Percentiles rank a stretch among this genome's conserved stretches.
phyloP scores from a whole-genome alignment of 1,140 invertebrate genomes.

The Drosophila serrata region DNA sequence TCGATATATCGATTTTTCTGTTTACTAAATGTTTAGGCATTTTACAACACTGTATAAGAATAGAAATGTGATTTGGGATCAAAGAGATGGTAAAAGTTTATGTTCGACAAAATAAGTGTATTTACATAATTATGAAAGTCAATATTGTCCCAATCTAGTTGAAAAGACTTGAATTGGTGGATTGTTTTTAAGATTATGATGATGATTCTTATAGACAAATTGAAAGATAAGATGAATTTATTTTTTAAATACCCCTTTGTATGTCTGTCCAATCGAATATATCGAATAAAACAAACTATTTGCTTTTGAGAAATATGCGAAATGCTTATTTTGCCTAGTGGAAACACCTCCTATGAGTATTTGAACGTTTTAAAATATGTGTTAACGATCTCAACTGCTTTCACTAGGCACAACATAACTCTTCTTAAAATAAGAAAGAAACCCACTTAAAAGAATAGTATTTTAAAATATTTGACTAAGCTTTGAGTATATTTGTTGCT shows the following conservation, averaged over 20 bases:
- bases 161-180: too few relatives aligned
- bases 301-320: neutral
- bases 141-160: too few relatives aligned
- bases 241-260: too few relatives aligned
- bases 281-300: neutral
- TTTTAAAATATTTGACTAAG: neutral
- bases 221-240: too few relatives aligned
- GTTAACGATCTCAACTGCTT: neutral
- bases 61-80: neutral
- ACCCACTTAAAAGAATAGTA: too few relatives aligned
- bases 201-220: too few relatives aligned
- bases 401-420: too few relatives aligned
- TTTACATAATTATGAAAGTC: too few relatives aligned
- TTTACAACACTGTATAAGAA: neutral
- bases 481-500: slow-evolving; percentile 15
- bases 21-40: neutral
- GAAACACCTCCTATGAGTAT: neutral
- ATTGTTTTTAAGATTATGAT: too few relatives aligned
- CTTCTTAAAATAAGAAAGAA: too few relatives aligned
- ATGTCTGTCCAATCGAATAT: neutral
- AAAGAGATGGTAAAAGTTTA: too few relatives aligned
- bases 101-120: too few relatives aligned
- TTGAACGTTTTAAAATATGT: neutral
- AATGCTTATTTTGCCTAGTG: neutral
- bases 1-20: neutral